phyloP scores from a whole-genome alignment of 2,888 invertebrate species.

The Tetheella fluctuosa region DNA sequence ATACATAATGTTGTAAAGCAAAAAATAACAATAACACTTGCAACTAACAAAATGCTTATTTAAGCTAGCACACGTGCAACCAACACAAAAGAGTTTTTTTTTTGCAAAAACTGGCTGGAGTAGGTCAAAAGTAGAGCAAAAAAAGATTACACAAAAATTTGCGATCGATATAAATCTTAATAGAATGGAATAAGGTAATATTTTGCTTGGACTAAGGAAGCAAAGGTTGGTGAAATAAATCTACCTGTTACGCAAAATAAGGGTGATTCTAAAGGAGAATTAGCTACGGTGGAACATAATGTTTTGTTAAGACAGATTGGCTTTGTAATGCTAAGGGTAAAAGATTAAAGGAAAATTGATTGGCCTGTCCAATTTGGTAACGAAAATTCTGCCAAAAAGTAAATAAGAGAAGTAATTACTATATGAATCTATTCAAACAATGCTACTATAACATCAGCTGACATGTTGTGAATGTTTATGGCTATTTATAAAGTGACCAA shows the following conservation, averaged over 20 bases:
- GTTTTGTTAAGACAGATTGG: conserved; percentile 44
- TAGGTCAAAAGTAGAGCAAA: conserved; percentile 46
- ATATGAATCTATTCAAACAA: too few relatives aligned
- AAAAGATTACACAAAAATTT: conserved; percentile 17
- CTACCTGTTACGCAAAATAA: conserved; percentile 62
- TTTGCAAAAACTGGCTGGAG: conserved; percentile 39
- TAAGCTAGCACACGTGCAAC: conserved; percentile 50
- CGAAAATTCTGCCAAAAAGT: not conserved
- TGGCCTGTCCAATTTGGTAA: conserved; percentile 23
- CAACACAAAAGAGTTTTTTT: conserved; percentile 47
- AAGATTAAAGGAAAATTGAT: conserved; percentile 32
- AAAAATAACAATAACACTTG: conserved; percentile 32
- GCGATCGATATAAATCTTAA: conserved; percentile 18
- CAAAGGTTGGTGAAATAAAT: conserved; percentile 19
- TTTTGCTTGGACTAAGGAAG: conserved; percentile 12
- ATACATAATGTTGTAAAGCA: conserved; percentile 6
- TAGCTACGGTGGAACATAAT: conserved; percentile 31
- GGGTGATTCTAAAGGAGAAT: conserved; percentile 29
- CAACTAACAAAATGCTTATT: conserved; percentile 34
- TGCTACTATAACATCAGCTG: too few relatives aligned
- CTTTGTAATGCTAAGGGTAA: conserved; percentile 28
- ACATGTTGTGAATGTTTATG: too few relatives aligned
- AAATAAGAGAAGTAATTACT: not conserved
- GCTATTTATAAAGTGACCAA: too few relatives aligned
- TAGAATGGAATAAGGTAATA: not conserved